These are phyloP conservation scores for Furnarius figulus DNA, from an alignment of 2,113 vertebrate species.

Conservation along the genomic window DNA sequence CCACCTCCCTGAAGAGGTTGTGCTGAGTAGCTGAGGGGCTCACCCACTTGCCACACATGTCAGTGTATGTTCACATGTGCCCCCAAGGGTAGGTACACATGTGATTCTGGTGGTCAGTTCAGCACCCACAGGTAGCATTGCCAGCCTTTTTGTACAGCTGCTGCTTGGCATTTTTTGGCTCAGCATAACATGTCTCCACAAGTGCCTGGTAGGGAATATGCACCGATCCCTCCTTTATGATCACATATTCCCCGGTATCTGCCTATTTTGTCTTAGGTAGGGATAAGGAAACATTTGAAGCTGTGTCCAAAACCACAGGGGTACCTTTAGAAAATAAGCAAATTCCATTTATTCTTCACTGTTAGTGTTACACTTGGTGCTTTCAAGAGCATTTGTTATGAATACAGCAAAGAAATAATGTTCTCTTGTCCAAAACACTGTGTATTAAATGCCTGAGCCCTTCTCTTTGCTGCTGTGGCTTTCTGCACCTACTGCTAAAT, in stretches of 20 bases:
- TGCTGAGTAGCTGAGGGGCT: neutral
- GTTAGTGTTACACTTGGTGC: neutral
- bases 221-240: neutral
- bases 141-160: neutral
- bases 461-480: neutral
- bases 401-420: neutral
- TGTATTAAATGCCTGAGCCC: neutral
- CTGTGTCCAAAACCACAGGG: neutral
- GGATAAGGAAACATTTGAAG: neutral
- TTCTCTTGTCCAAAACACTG: neutral
- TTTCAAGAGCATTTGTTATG: neutral
- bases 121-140: neutral
- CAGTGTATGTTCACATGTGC: neutral
- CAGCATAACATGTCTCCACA: neutral
- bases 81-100: fast-evolving
- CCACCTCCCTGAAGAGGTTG: neutral
- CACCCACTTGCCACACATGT: fast-evolving
- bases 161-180: neutral
- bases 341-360: neutral
- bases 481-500: neutral
- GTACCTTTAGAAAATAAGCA: neutral
- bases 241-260: fast-evolving
- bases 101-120: neutral
- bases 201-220: neutral
- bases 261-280: neutral